Percentiles rank a stretch among this genome's conserved stretches.
Evolutionary conservation across 2,113 vertebrate species (phyloP).

Genomic region (Pachyramphus minor): DNA sequence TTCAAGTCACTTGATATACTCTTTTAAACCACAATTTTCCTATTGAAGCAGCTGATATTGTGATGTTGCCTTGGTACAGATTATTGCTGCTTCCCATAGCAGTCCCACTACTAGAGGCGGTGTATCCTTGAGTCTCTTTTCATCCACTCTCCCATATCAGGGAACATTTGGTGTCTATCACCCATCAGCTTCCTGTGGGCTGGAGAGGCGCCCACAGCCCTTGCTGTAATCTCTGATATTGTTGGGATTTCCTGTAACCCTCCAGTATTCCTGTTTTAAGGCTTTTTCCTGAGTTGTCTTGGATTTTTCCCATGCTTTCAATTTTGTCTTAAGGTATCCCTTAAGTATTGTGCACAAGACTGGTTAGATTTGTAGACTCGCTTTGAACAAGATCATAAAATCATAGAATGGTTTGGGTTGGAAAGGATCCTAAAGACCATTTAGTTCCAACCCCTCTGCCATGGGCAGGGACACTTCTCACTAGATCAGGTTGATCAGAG

Average conservation of each 20-base stretch:
- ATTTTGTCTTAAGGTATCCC: not conserved
- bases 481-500: not conserved
- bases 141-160: not conserved
- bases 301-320: constrained; percentile 5
- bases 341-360: not conserved
- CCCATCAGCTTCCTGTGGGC: constrained; percentile 14
- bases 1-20: not conserved
- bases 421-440: not conserved
- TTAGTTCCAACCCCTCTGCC: not conserved
- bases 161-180: constrained; percentile 49
- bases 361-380: not conserved
- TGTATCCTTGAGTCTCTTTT: not conserved
- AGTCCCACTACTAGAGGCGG: not conserved
- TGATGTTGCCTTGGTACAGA: not conserved
- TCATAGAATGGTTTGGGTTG: not conserved
- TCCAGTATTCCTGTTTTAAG: not conserved
- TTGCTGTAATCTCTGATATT: constrained; percentile 39
- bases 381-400: not conserved
- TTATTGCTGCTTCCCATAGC: not conserved
- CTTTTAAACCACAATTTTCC: not conserved
- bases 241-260: constrained; percentile 44
- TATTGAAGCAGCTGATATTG: not conserved
- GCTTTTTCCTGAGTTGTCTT: not conserved
- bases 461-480: not conserved
- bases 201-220: constrained; percentile 7